Evolutionary conservation across 2,888 invertebrate genomes (phyloP), one percentile per base, ranked within the genome.

Genomic region (Lysandra coridon): DNA sequence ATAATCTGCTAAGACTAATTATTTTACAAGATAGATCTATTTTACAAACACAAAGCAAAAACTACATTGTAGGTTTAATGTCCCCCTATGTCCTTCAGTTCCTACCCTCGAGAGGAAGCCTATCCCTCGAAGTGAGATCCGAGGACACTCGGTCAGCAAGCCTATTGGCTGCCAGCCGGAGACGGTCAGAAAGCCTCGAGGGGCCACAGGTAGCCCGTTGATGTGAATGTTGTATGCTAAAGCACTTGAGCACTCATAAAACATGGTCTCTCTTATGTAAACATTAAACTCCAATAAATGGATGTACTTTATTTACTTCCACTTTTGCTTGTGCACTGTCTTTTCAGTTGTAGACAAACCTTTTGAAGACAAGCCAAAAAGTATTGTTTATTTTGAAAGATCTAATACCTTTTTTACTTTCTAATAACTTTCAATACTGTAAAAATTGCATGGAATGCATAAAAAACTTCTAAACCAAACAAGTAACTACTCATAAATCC

Each of bases 131-230:
- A 88, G 96, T 96, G 85, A 95, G 95, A 85, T 90, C 95, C 14
- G 95, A 93, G 83, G 93, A 94, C 80, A 87, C 92, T 80, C 88
- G 93, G 82, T 87, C 94, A 17, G 88, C 93, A 82, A 92, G 93
- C 86, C 91, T 95, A 33, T 88, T 95, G 86, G 92, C 94, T 69
- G 89, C 92, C 80, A 92, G 91, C 88, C 88, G 95, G 84, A 88
- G 95, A 80, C 90, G 96, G 82, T 96, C 96, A 83, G 96, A 96
- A 84, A 96, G 95, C 87, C 92, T 96, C 62, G 96, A 96, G 84
- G 95, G 94, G 84, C 95, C 95, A 37, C 95, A 95, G 89, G 93
- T 95, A 87, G 92, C 81, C 95, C 80, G 79, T 83, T 83, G 81
- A 83, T 82, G 83, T 83, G 78, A 62, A 81, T 84, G 84, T 83